phyloP scores from a whole-genome alignment of 2,797 vertebrate genomes.

The Ambastaia sidthimunki region DNA sequence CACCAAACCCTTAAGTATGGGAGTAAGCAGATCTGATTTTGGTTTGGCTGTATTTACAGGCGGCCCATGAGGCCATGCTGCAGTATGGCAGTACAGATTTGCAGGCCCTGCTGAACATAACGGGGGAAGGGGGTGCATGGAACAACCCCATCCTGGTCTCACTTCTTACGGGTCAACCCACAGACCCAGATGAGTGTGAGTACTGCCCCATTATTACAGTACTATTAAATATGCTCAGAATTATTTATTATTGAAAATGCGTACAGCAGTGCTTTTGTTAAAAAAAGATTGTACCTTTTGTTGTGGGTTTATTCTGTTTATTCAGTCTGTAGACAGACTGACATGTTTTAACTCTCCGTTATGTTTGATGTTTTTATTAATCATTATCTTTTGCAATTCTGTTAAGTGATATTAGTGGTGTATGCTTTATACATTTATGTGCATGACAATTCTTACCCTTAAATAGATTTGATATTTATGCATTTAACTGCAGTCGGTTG shows the following conservation, averaged over 20 bases:
- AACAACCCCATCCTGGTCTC: conserved; percentile 90
- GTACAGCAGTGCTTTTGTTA: neutral
- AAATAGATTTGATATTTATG: neutral
- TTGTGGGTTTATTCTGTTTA: neutral
- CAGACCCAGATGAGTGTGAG: conserved; percentile 89
- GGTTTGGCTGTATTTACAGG: conserved; percentile 72
- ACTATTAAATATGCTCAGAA: neutral
- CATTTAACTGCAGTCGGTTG: neutral
- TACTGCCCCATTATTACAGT: conserved; percentile 5
- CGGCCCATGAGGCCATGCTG: conserved; percentile 89
- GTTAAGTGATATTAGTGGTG: too few relatives aligned
- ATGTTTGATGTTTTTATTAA: too few relatives aligned
- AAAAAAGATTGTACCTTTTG: neutral
- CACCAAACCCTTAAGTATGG: too few relatives aligned
- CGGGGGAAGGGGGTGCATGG: conserved; percentile 92
- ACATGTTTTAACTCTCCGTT: too few relatives aligned
- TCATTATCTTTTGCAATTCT: too few relatives aligned
- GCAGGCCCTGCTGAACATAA: conserved; percentile 90
- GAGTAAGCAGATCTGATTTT: neutral
- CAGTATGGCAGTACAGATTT: conserved; percentile 95
- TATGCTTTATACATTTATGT: too few relatives aligned
- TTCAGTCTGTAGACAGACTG: neutral
- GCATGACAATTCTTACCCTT: neutral
- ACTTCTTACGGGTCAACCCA: conserved; percentile 88
- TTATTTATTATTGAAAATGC: neutral